These are phyloP conservation scores for Osmerus eperlanus DNA, from an alignment of 2,113 vertebrate species.

Conservation along the genomic window DNA sequence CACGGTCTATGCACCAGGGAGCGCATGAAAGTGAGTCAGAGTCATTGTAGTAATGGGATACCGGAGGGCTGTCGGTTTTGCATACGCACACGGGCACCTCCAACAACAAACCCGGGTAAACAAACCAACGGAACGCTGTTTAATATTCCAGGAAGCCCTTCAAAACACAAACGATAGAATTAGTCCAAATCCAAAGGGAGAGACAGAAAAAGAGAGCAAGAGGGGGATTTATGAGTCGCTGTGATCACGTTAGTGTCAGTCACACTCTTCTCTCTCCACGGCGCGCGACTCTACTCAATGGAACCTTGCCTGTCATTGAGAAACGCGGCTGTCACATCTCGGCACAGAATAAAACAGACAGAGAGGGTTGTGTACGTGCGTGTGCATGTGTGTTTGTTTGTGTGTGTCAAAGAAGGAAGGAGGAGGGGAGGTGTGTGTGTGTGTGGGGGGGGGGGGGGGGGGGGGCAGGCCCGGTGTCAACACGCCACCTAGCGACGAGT, in stretches of 20 bases:
- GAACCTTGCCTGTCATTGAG: no score
- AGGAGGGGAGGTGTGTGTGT: not conserved
- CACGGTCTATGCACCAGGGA: slow-evolving; percentile 10
- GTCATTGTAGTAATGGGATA: slow-evolving; percentile 32
- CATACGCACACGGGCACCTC: slow-evolving; percentile 20
- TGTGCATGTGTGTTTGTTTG: no score
- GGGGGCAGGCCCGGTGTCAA: slow-evolving; percentile 19
- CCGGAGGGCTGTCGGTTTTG: slow-evolving; percentile 19
- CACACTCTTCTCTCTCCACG: no score
- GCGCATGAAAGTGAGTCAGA: slow-evolving; percentile 51
- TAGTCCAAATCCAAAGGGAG: no score
- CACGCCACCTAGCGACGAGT: slow-evolving; percentile 49
- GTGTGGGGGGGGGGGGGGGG: no score
- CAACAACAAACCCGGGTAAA: slow-evolving; percentile 45
- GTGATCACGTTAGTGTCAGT: no score
- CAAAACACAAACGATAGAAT: not conserved
- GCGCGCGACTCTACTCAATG: no score
- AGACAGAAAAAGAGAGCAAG: no score
- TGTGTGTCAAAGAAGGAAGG: not conserved
- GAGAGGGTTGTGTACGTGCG: slow-evolving; percentile 17
- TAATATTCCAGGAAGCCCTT: not conserved
- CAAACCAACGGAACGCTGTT: not conserved
- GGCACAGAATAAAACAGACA: not conserved
- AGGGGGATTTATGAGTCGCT: no score
- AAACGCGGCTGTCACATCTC: no score